Evolutionary conservation across 2,888 invertebrate genomes (phyloP).

Genomic region (Pimpla rufipes): DNA sequence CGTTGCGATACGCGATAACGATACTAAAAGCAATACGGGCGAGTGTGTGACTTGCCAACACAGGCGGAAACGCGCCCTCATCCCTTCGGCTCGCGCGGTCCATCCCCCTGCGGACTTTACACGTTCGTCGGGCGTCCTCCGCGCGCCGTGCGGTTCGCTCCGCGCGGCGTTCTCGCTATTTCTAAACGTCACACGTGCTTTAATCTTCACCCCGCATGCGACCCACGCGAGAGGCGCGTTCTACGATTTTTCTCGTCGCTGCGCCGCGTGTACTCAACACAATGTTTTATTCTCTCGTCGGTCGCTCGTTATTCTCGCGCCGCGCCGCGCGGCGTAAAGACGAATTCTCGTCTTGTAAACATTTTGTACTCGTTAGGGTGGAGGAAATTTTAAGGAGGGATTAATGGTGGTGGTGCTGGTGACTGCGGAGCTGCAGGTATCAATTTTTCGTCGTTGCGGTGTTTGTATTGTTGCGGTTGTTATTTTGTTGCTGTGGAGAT

Average conservation of each 20-base stretch:
- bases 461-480: no score
- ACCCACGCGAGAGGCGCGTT: constrained; percentile 36
- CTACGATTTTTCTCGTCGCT: constrained; percentile 47
- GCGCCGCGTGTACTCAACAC: not conserved
- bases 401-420: no score
- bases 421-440: no score
- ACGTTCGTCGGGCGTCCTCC: constrained; percentile 32
- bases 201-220: constrained; percentile 59
- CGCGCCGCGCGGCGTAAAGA: not conserved
- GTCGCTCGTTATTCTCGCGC: not conserved
- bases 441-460: no score
- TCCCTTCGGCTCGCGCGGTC: constrained; percentile 8
- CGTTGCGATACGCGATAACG: constrained; percentile 69
- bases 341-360: not conserved
- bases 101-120: constrained; percentile 58
- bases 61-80: constrained; percentile 25
- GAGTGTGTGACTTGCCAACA: constrained; percentile 44
- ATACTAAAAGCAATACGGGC: constrained; percentile 54
- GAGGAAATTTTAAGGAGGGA: no score
- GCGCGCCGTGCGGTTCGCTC: constrained; percentile 1
- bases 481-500: no score
- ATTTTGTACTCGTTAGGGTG: not conserved
- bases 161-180: constrained; percentile 48
- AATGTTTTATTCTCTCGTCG: constrained; percentile 14
- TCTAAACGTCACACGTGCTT: constrained; percentile 67